phyloP scores from a whole-genome alignment of 2,113 vertebrate genomes.

The Phasianus colchicus region DNA sequence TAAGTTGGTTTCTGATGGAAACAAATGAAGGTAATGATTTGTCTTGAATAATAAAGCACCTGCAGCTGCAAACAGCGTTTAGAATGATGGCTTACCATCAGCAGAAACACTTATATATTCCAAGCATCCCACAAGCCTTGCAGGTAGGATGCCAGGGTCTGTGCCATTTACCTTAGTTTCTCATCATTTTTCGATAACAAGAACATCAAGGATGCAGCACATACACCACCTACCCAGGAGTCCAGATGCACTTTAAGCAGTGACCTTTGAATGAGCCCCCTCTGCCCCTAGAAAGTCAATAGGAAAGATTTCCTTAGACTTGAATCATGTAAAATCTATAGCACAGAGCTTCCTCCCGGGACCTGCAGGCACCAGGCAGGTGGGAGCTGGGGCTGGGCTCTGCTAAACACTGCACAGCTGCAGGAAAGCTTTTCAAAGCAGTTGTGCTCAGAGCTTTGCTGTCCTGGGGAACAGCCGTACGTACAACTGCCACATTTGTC shows the following conservation, averaged over 20 bases:
- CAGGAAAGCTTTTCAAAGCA: neutral
- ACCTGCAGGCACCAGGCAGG: neutral
- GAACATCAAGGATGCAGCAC: neutral
- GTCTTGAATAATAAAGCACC: constrained; percentile 68
- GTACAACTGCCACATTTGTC: neutral
- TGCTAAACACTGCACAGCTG: neutral
- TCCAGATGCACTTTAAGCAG: neutral
- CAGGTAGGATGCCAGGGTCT: constrained; percentile 4
- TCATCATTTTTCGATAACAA: constrained; percentile 18
- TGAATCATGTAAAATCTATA: neutral
- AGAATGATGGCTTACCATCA: constrained; percentile 42
- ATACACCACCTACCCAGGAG: neutral
- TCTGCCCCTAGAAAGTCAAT: neutral
- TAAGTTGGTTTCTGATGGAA: constrained; percentile 38
- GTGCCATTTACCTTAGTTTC: neutral
- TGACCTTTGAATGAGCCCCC: neutral
- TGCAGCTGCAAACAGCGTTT: constrained; percentile 59
- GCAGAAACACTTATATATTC: constrained; percentile 28
- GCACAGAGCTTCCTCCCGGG: neutral
- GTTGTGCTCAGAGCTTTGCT: no score
- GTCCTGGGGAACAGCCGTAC: no score
- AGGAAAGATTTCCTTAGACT: neutral
- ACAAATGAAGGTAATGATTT: constrained; percentile 57
- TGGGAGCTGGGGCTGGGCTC: neutral
- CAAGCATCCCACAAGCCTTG: neutral